phyloP scores from a whole-genome alignment of 2,797 vertebrate genomes.

The Phyllotis vaccarum region DNA sequence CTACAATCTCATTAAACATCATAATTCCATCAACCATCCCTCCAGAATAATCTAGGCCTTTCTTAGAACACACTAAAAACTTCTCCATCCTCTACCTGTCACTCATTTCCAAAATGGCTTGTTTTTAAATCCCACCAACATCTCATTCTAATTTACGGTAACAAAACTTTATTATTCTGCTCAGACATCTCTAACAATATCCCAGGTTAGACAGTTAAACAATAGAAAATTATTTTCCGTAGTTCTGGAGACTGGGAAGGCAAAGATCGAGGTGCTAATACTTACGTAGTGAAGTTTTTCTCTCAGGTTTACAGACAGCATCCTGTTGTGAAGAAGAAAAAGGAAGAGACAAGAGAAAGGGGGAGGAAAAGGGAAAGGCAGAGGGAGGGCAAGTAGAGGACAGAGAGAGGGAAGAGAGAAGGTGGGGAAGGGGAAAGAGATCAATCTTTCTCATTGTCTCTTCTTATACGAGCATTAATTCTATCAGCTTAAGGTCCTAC shows the following conservation, averaged over 20 bases:
- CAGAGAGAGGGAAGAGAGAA: background rate
- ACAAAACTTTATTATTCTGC: background rate
- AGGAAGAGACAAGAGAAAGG: background rate
- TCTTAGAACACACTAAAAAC: background rate
- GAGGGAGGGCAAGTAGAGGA: background rate
- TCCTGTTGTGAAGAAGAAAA: background rate
- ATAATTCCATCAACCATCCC: background rate
- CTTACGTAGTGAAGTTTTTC: background rate
- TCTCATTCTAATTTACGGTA: background rate
- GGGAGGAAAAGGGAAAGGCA: background rate
- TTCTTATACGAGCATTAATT: background rate
- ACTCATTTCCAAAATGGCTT: background rate
- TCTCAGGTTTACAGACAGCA: background rate
- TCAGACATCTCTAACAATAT: background rate
- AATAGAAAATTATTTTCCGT: background rate
- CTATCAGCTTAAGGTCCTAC: background rate
- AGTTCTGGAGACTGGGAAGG: background rate
- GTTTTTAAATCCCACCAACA: background rate
- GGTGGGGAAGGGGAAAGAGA: background rate
- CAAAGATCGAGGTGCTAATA: background rate
- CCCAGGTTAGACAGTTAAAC: background rate
- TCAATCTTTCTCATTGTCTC: background rate
- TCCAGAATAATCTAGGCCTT: background rate
- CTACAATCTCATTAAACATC: background rate
- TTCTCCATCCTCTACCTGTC: background rate